Evolutionary conservation across 2,113 vertebrate species (phyloP).

Genomic region (Campylomormyrus tamandua): DNA sequence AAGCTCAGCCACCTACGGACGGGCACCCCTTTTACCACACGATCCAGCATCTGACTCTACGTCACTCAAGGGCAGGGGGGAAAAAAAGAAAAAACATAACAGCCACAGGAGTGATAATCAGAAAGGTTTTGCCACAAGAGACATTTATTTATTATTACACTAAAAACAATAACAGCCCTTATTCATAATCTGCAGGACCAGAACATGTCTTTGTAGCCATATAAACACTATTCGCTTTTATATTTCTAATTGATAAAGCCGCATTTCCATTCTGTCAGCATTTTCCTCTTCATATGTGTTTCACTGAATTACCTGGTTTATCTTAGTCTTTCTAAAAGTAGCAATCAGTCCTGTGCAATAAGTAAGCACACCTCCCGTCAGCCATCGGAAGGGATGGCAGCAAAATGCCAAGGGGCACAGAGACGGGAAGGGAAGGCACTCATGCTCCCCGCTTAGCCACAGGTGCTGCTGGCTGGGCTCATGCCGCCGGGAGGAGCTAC

Average conservation of each 20-base stretch:
- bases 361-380: neutral
- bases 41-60: neutral
- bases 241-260: neutral
- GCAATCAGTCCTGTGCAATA: neutral
- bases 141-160: neutral
- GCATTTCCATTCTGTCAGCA: neutral
- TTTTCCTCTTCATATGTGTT: neutral
- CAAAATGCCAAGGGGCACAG: neutral
- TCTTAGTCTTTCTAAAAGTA: neutral
- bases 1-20: neutral
- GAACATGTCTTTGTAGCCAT: neutral
- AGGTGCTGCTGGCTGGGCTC: neutral
- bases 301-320: neutral
- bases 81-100: neutral
- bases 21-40: neutral
- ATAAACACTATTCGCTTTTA: neutral
- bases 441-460: neutral
- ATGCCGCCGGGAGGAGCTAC: neutral
- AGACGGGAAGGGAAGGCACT: neutral
- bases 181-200: neutral
- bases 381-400: neutral
- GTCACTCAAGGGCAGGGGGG: neutral
- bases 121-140: neutral
- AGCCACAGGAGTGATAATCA: neutral
- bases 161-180: neutral